Conservation (phyloP, 2,113 vertebrate genomes). For the Columba livia region DNA sequence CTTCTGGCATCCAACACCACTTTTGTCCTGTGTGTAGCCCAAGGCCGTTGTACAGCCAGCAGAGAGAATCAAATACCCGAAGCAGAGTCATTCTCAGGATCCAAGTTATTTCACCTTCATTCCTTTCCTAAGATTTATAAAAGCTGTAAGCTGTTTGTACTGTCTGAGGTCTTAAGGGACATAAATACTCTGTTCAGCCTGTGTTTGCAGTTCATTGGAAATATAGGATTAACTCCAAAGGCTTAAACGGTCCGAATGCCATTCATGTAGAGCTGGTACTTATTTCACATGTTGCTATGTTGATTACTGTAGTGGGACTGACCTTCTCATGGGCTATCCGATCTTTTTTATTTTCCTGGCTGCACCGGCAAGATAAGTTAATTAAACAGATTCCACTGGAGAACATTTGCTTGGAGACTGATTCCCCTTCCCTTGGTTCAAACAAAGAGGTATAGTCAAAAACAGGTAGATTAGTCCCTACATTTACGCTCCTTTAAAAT, state of each 20-base stretch:
- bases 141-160: not conserved
- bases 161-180: not conserved
- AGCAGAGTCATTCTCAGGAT: not conserved
- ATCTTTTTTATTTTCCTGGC: not conserved
- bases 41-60: not conserved
- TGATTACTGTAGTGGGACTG: not conserved
- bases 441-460: slow-evolving; percentile 23
- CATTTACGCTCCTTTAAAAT: not conserved
- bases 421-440: slow-evolving; percentile 65
- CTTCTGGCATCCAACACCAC: not conserved
- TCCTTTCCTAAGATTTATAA: not conserved
- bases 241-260: not conserved
- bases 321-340: not conserved
- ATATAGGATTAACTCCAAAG: slow-evolving; percentile 17
- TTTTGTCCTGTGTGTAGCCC: not conserved
- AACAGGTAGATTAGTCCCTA: not conserved
- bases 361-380: slow-evolving; percentile 49
- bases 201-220: slow-evolving; percentile 9
- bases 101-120: not conserved
- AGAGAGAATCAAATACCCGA: not conserved
- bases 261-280: not conserved
- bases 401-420: slow-evolving; percentile 70
- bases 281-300: not conserved
- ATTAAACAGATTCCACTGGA: slow-evolving; percentile 72
- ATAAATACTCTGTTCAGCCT: not conserved